These are phyloP conservation scores for Mystacides longicornis DNA, from an alignment of 2,888 invertebrate genomes.

Conservation along the genomic window DNA sequence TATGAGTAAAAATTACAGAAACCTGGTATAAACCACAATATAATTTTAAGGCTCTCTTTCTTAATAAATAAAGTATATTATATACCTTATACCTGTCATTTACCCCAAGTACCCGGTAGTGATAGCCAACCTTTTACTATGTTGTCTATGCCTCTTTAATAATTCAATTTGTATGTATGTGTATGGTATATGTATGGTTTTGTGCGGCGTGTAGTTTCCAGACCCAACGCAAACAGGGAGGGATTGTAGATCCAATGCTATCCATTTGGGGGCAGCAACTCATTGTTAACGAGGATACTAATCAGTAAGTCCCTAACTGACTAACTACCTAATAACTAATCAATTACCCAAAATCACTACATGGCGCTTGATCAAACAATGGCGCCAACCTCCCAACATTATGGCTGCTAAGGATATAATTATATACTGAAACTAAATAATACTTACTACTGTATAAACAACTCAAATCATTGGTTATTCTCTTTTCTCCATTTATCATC, in stretches of 20 bases:
- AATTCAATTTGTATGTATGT: conserved; percentile 3
- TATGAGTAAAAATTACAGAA: no score
- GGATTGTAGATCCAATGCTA: conserved; percentile 97
- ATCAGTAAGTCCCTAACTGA: conserved; percentile 75
- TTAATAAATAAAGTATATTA: conserved; percentile 13
- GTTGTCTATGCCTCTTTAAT: background rate
- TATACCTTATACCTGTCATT: conserved; percentile 1
- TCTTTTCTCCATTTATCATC: no score
- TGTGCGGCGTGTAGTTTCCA: conserved; percentile 57
- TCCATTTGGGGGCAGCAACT: conserved; percentile 97
- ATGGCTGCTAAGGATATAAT: no score
- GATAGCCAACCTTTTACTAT: background rate
- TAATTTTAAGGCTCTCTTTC: conserved; percentile 26
- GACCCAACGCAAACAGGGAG: conserved; percentile 87
- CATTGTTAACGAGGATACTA: conserved; percentile 95
- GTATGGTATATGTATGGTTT: conserved; percentile 32
- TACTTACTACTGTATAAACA: no score
- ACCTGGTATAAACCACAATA: no score
- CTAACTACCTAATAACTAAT: conserved; percentile 25
- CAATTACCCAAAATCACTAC: conserved; percentile 1
- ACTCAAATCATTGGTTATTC: no score
- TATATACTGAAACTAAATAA: no score
- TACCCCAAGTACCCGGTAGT: background rate
- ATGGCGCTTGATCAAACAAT: no score
- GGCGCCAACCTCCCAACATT: no score